Evolutionary conservation across 2,888 invertebrate genomes (phyloP).

Genomic region (Melinaea marsaeus): DNA sequence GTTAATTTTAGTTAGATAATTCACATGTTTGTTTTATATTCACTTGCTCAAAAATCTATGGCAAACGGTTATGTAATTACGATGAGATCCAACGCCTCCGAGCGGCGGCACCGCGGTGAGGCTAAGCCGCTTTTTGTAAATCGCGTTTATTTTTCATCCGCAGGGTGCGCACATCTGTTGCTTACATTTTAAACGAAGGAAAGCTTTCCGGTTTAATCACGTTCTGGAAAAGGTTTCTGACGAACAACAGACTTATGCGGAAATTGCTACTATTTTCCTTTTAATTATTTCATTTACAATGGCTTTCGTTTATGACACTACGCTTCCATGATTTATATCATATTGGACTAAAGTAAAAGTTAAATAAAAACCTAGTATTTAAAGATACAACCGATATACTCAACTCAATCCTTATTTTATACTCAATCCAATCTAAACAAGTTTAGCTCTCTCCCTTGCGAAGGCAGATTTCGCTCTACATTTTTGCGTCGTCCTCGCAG

Average conservation of each 20-base stretch:
- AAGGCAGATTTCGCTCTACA: not conserved
- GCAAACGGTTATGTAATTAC: too few species aligned
- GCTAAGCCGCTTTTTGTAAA: slow-evolving; percentile 12
- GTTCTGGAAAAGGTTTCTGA: not conserved
- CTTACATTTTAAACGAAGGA: slow-evolving; percentile 7
- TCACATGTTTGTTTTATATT: too few species aligned
- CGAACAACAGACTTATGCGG: not conserved
- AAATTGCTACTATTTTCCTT: too few species aligned
- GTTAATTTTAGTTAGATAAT: too few species aligned
- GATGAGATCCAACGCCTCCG: not conserved
- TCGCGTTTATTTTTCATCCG: not conserved
- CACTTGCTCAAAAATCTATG: too few species aligned
- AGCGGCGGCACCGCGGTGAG: slow-evolving; percentile 1
- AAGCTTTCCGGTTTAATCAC: not conserved
- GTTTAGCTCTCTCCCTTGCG: not conserved
- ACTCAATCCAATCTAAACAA: not conserved
- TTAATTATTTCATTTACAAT: too few species aligned
- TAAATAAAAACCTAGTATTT: too few species aligned
- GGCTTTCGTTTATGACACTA: too few species aligned
- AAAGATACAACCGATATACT: not conserved
- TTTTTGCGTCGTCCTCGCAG: not conserved
- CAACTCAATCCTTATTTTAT: not conserved
- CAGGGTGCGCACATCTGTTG: slow-evolving; percentile 4
- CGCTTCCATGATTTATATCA: too few species aligned
- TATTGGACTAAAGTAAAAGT: too few species aligned